Evolutionary conservation across 2,888 invertebrate genomes (phyloP).

Genomic region (Melanotus villosus): DNA sequence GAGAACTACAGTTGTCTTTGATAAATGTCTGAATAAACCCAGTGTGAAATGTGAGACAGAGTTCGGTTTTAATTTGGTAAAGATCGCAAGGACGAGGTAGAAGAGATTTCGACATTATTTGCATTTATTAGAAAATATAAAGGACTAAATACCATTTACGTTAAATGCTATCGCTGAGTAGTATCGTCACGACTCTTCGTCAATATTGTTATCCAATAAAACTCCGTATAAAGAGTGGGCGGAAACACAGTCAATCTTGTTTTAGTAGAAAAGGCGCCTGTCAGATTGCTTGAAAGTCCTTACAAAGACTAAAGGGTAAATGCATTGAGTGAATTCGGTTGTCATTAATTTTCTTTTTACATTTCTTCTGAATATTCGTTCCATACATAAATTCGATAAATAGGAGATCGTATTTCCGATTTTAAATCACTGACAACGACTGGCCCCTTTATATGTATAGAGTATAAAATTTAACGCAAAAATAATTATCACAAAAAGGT

Average conservation of each 20-base stretch:
- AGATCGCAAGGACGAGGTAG: neutral
- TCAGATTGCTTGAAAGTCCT: slow-evolving; percentile 27
- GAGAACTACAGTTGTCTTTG: slow-evolving; percentile 39
- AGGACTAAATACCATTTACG: no score
- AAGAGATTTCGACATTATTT: neutral
- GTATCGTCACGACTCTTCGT: neutral
- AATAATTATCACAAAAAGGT: no score
- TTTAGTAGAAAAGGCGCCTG: slow-evolving; percentile 28
- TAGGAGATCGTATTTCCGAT: no score
- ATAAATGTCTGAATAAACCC: slow-evolving; percentile 36
- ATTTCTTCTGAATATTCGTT: slow-evolving; percentile 16
- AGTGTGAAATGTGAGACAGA: slow-evolving; percentile 5
- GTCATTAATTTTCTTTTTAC: slow-evolving; percentile 27
- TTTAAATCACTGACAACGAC: no score
- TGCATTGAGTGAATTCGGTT: slow-evolving; percentile 19
- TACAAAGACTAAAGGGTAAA: slow-evolving; percentile 31
- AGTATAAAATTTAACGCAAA: no score
- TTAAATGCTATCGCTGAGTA: neutral
- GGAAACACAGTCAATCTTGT: slow-evolving; percentile 29
- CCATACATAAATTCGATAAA: no score
- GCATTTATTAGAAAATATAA: neutral
- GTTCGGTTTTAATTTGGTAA: slow-evolving; percentile 8
- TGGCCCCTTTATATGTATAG: no score
- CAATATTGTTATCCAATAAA: slow-evolving; percentile 20
- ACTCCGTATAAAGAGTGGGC: slow-evolving; percentile 27